phyloP scores from a whole-genome alignment of 2,113 vertebrate genomes.

The Piliocolobus tephrosceles region DNA sequence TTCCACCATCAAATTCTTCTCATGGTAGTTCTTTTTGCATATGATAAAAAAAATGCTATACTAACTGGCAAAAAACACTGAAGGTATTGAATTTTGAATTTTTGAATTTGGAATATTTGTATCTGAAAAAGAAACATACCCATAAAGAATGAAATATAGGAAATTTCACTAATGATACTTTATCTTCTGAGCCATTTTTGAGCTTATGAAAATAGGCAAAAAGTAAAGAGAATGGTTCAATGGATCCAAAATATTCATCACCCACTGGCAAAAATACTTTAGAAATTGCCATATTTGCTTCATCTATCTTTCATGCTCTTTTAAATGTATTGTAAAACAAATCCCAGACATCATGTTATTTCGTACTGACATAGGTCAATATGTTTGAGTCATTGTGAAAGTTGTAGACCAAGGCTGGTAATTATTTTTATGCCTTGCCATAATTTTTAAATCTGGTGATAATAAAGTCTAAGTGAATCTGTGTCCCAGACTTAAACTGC shows the following conservation, averaged over 20 bases:
- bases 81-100: background rate
- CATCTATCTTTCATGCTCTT: background rate
- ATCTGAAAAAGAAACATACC: background rate
- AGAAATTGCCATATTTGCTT: background rate
- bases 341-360: background rate
- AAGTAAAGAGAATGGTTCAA: background rate
- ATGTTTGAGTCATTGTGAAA: background rate
- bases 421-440: background rate
- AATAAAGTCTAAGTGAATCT: background rate
- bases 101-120: background rate
- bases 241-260: background rate
- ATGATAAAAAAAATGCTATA: background rate
- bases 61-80: background rate
- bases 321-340: background rate
- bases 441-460: background rate
- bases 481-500: background rate
- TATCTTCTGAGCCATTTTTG: background rate
- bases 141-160: background rate
- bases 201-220: background rate
- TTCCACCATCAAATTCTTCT: background rate
- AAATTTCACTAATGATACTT: background rate
- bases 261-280: background rate
- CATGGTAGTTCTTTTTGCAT: slow-evolving; percentile 13
- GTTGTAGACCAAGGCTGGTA: background rate
- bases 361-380: background rate